phyloP scores from a whole-genome alignment of 2,797 vertebrate genomes.

The Betta splendens region DNA sequence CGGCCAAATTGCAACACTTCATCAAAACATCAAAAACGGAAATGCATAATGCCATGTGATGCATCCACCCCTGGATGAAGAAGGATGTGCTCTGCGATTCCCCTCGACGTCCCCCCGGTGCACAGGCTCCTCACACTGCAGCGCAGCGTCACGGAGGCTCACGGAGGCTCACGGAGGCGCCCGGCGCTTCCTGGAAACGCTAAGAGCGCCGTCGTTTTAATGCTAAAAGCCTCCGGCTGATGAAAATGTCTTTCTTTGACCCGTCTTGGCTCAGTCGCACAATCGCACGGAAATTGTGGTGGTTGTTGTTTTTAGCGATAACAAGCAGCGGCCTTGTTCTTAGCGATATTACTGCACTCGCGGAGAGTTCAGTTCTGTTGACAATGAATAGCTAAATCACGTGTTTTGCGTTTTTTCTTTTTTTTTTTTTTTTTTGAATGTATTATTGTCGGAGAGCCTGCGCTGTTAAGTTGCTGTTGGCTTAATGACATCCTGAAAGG shows the following conservation, averaged over 20 bases:
- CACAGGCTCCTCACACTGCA: conserved; percentile 16
- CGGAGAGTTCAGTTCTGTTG: conserved; percentile 46
- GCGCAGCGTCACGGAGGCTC: conserved; percentile 10
- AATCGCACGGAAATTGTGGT: conserved; percentile 27
- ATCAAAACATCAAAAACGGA: conserved; percentile 71
- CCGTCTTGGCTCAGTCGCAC: conserved; percentile 17
- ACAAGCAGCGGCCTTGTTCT: conserved; percentile 33
- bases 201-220: conserved; percentile 25
- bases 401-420: no score
- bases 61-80: conserved; percentile 46
- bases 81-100: conserved; percentile 27
- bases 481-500: conserved; percentile 45
- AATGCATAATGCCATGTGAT: conserved; percentile 59
- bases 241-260: conserved; percentile 35
- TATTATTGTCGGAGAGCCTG: conserved; percentile 7
- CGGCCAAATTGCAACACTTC: conserved; percentile 64
- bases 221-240: conserved; percentile 23
- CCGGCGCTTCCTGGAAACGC: conserved; percentile 34
- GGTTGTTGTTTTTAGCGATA: conserved; percentile 43
- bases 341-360: conserved; percentile 37
- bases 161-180: conserved; percentile 22
- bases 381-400: conserved; percentile 18
- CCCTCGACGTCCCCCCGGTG: conserved; percentile 26
- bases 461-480: conserved; percentile 31
- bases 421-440: conserved; percentile 9